Conservation (phyloP, 2,888 invertebrate genomes). For the Athetis lepigone region DNA sequence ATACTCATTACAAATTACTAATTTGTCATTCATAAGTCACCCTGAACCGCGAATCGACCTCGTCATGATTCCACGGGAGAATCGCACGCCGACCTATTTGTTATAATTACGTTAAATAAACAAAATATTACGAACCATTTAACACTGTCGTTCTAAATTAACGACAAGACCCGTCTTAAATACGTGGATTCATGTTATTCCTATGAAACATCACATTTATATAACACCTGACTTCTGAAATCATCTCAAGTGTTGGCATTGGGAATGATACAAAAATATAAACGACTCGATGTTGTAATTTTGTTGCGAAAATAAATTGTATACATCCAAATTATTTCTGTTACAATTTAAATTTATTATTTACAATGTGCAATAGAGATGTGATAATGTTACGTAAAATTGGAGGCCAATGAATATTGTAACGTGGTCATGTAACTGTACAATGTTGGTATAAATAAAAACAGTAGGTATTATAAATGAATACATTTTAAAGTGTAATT, state of each 20-base stretch:
- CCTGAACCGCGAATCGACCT: slow-evolving; percentile 64
- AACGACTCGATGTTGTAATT: slow-evolving; percentile 43
- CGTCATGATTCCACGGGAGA: slow-evolving; percentile 69
- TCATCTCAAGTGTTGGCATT: slow-evolving; percentile 71
- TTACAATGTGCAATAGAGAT: slow-evolving; percentile 24
- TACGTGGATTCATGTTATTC: slow-evolving; percentile 62
- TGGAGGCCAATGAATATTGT: slow-evolving; percentile 3
- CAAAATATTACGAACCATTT: slow-evolving; percentile 82
- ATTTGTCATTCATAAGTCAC: slow-evolving; percentile 63
- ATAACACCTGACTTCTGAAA: slow-evolving; percentile 76
- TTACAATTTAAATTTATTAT: slow-evolving; percentile 37
- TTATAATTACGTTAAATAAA: slow-evolving; percentile 81
- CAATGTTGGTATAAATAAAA: not conserved
- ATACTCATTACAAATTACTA: slow-evolving; percentile 60
- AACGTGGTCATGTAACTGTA: slow-evolving; percentile 25
- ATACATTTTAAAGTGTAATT: slow-evolving; percentile 24
- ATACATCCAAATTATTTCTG: slow-evolving; percentile 55
- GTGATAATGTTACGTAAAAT: slow-evolving; percentile 10
- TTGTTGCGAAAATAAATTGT: slow-evolving; percentile 58
- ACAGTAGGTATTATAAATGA: slow-evolving; percentile 10
- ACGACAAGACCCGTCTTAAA: slow-evolving; percentile 65
- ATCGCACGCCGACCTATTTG: slow-evolving; percentile 77
- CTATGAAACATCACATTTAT: slow-evolving; percentile 70
- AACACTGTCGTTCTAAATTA: slow-evolving; percentile 83
- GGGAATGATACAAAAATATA: slow-evolving; percentile 65